Percentiles rank a stretch among this genome's conserved stretches.
These are phyloP conservation scores for Eubasilissa splendida DNA, from an alignment of 2,888 invertebrate genomes.

Conservation along the genomic window DNA sequence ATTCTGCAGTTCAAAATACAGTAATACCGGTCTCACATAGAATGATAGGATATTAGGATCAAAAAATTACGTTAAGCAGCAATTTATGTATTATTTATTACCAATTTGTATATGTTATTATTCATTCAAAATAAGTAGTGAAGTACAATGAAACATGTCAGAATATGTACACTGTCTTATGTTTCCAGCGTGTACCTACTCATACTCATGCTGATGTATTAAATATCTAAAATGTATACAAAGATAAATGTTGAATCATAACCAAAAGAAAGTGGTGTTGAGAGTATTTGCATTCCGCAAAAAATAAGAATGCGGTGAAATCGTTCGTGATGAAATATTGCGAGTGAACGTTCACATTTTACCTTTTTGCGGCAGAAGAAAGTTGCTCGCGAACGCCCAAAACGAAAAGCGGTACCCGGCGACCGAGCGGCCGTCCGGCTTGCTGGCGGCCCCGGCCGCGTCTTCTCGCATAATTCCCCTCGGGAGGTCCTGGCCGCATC, in stretches of 20 bases:
- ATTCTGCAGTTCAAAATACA: too few species aligned
- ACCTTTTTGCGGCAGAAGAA: constrained; percentile 58
- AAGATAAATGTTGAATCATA: not conserved
- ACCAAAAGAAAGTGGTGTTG: constrained; percentile 17
- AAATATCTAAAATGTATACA: too few species aligned
- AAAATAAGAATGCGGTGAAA: constrained; percentile 40
- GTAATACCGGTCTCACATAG: too few species aligned
- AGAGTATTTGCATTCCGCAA: constrained; percentile 31
- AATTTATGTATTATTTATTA: too few species aligned
- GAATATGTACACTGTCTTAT: too few species aligned
- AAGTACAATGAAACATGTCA: too few species aligned
- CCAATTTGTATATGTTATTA: too few species aligned
- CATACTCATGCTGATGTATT: too few species aligned
- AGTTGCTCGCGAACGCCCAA: constrained; percentile 58
- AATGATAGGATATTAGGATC: too few species aligned
- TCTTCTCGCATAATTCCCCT: constrained; percentile 56
- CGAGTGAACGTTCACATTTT: constrained; percentile 43
- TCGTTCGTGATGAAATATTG: constrained; percentile 37
- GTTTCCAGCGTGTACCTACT: too few species aligned
- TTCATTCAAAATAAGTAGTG: too few species aligned
- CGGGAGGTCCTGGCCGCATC: constrained; percentile 6
- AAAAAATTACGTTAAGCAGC: too few species aligned
- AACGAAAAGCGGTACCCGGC: constrained; percentile 58
- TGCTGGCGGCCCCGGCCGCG: constrained; percentile 48
- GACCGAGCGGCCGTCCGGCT: constrained; percentile 56